A percentile compares a stretch with the other conserved stretches of the same genome.
These are phyloP conservation scores for Echinarachnius parma DNA, from an alignment of 53 echinoderm and acorn worm species.

Conservation along the genomic window DNA sequence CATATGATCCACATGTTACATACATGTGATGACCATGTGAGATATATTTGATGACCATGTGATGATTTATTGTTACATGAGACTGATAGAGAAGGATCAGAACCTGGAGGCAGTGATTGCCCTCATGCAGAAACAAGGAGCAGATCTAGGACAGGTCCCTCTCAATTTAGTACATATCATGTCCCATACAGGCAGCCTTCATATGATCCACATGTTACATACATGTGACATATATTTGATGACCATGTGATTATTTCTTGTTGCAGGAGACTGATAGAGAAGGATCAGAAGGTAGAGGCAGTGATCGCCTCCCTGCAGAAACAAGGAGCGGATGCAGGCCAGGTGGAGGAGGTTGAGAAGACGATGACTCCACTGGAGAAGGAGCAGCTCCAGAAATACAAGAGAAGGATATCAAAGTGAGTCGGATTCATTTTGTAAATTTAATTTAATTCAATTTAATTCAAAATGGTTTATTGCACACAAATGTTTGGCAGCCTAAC, in stretches of 20 bases:
- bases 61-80: constrained; percentile 48
- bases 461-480: too few species aligned
- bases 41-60: too few species aligned
- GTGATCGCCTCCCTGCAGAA: constrained; percentile 87
- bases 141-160: constrained; percentile 82
- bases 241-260: too few species aligned
- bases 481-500: too few species aligned
- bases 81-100: constrained; percentile 92
- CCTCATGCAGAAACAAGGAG: constrained; percentile 77
- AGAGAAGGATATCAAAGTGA: constrained; percentile 82
- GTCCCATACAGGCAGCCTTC: too few species aligned
- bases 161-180: too few species aligned
- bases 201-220: too few species aligned
- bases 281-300: constrained; percentile 91
- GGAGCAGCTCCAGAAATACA: constrained; percentile 79
- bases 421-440: constrained; percentile 13
- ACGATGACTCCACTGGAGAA: constrained; percentile 93
- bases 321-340: constrained; percentile 77
- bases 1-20: too few species aligned
- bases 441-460: too few species aligned
- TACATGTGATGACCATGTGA: too few species aligned
- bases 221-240: too few species aligned
- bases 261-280: constrained; percentile 85
- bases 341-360: constrained; percentile 89
- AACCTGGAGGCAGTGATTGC: constrained; percentile 88